Conservation (phyloP, 2,888 invertebrate genomes). For the Acleris laterana region DNA sequence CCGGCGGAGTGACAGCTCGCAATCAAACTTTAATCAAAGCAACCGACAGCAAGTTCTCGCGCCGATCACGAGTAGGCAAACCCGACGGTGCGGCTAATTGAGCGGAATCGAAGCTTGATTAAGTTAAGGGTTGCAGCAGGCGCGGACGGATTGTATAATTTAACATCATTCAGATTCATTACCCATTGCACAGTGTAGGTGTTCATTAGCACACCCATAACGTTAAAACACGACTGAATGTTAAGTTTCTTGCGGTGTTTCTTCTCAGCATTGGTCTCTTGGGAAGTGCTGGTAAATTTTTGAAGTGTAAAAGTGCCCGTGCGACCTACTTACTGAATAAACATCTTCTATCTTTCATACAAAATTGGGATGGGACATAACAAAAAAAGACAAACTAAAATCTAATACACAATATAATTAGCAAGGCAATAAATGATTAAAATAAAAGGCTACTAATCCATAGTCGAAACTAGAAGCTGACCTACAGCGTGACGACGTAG, state of each 20-base stretch:
- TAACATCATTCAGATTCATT: slow-evolving; percentile 15
- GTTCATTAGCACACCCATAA: not conserved
- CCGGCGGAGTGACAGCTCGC: slow-evolving; percentile 68
- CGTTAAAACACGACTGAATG: no score
- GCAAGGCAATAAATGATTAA: not conserved
- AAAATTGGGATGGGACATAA: no score
- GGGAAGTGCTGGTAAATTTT: no score
- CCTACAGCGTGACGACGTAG: slow-evolving; percentile 42
- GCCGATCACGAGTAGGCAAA: slow-evolving; percentile 66
- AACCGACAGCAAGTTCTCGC: slow-evolving; percentile 60
- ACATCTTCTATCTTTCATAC: no score
- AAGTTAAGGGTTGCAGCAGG: slow-evolving; percentile 30
- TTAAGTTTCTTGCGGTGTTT: no score
- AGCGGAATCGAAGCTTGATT: slow-evolving; percentile 54
- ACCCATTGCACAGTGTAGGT: not conserved
- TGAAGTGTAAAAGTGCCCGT: no score
- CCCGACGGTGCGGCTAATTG: slow-evolving; percentile 72
- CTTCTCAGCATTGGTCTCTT: no score
- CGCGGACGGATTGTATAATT: slow-evolving; percentile 24
- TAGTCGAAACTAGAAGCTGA: slow-evolving; percentile 9
- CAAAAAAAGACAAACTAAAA: not conserved
- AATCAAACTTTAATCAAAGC: slow-evolving; percentile 82
- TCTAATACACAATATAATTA: not conserved
- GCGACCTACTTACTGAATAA: no score
- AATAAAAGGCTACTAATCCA: not conserved